A percentile compares a stretch with the other conserved stretches of the same genome.
phyloP scores from a whole-genome alignment of 2,888 invertebrate genomes.

The Lordiphosa fenestrarum region DNA sequence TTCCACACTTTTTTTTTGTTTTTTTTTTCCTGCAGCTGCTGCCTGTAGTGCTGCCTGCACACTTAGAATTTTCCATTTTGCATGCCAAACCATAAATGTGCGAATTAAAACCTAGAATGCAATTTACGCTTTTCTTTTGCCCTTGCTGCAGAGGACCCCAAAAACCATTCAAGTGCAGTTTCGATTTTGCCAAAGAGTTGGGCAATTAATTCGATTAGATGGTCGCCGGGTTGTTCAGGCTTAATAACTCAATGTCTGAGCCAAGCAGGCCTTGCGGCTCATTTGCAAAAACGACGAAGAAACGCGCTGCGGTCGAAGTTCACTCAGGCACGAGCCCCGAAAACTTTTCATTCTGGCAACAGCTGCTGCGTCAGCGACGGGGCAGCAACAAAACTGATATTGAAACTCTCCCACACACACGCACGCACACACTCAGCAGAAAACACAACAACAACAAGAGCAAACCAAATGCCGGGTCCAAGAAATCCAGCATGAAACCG shows the following conservation, averaged over 20 bases:
- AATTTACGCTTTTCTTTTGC: constrained; percentile 32
- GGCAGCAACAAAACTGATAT: background rate
- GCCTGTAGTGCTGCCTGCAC: too few relatives aligned
- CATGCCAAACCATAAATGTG: constrained; percentile 53
- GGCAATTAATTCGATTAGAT: constrained; percentile 68
- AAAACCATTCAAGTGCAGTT: constrained; percentile 52
- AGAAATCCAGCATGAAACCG: constrained; percentile 47
- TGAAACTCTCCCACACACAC: background rate
- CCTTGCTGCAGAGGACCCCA: background rate
- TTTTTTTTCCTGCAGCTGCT: constrained; percentile 2
- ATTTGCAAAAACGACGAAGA: constrained; percentile 18
- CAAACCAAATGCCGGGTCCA: constrained; percentile 5
- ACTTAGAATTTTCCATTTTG: constrained; percentile 8
- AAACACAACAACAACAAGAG: constrained; percentile 12
- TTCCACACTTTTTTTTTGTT: background rate
- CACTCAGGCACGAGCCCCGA: constrained; percentile 24
- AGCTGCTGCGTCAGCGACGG: constrained; percentile 46
- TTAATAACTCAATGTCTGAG: background rate
- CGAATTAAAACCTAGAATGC: constrained; percentile 60
- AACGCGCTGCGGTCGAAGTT: constrained; percentile 48
- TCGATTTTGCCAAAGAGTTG: constrained; percentile 39
- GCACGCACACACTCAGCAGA: background rate
- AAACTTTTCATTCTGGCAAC: constrained; percentile 10
- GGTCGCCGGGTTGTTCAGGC: constrained; percentile 20
- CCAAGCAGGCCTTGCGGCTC: constrained; percentile 5